These are phyloP conservation scores for Pelusios castaneus DNA, from an alignment of 2,113 vertebrate genomes.

Conservation along the genomic window DNA sequence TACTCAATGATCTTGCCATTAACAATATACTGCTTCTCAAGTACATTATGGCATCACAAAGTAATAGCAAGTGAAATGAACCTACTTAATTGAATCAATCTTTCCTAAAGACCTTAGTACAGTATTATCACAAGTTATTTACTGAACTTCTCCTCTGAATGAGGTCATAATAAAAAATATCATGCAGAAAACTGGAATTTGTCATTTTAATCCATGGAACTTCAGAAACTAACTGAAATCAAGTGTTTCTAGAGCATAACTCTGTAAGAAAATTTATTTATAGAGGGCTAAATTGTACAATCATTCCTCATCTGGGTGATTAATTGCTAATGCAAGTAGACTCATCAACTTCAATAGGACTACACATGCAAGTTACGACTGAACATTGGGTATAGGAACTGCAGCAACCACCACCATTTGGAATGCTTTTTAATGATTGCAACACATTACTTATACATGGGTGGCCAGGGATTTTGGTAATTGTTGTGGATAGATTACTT, in stretches of 20 bases:
- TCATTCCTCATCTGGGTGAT: not conserved
- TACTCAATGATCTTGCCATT: slow-evolving; percentile 47
- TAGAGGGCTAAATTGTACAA: not conserved
- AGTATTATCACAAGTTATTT: slow-evolving; percentile 71
- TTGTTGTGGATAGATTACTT: not conserved
- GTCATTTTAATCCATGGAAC: slow-evolving; percentile 42
- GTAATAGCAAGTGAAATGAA: slow-evolving; percentile 71
- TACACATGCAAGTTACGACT: not conserved
- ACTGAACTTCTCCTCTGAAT: slow-evolving; percentile 61
- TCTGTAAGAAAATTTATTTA: not conserved
- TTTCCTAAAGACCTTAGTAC: slow-evolving; percentile 55
- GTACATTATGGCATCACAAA: slow-evolving; percentile 59
- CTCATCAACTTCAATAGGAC: not conserved
- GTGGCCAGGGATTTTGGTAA: not conserved
- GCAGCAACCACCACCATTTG: not conserved
- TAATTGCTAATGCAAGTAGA: rapidly evolving
- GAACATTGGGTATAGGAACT: not conserved
- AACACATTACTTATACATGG: not conserved
- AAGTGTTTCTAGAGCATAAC: not conserved
- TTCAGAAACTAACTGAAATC: not conserved
- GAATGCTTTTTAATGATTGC: not conserved
- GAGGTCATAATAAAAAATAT: slow-evolving; percentile 59
- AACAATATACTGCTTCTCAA: slow-evolving; percentile 68
- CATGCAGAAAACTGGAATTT: slow-evolving; percentile 49
- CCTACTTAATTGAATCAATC: slow-evolving; percentile 66